These are phyloP conservation scores for Symphodus melops DNA, from an alignment of 2,113 vertebrate species.

Conservation along the genomic window DNA sequence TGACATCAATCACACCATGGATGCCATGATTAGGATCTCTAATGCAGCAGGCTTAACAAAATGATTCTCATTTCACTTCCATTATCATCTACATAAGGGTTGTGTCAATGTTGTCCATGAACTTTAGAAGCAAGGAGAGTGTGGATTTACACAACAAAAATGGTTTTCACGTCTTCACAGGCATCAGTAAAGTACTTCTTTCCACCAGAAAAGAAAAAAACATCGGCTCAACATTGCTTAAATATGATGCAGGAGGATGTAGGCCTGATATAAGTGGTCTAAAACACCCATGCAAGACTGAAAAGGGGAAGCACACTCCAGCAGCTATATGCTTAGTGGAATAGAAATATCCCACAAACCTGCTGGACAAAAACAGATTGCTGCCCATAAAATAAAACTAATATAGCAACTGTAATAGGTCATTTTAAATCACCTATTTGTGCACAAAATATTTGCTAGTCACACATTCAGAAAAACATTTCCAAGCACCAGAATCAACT, in stretches of 20 bases:
- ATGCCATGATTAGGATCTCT: not conserved
- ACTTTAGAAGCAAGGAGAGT: not conserved
- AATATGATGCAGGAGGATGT: not conserved
- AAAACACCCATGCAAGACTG: not conserved
- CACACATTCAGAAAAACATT: not conserved
- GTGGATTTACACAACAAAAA: not conserved
- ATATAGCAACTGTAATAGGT: not conserved
- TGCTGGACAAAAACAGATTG: not conserved
- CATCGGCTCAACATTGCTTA: too few species aligned
- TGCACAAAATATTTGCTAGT: not conserved
- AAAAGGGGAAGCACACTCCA: too few species aligned
- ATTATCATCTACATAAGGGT: not conserved
- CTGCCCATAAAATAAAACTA: not conserved
- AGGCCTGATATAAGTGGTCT: too few species aligned
- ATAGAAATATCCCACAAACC: not conserved
- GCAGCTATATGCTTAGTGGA: too few species aligned
- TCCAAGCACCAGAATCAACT: not conserved
- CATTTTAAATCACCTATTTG: not conserved
- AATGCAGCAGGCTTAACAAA: slow-evolving; percentile 19
- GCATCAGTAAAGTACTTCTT: not conserved
- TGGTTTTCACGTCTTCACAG: not conserved
- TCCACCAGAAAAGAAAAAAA: too few species aligned
- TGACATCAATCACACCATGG: not conserved
- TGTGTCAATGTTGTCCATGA: slow-evolving; percentile 1
- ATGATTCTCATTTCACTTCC: not conserved